Evolutionary conservation across 2,797 vertebrate genomes (phyloP).

Genomic region (Coregonus ussuriensis): DNA sequence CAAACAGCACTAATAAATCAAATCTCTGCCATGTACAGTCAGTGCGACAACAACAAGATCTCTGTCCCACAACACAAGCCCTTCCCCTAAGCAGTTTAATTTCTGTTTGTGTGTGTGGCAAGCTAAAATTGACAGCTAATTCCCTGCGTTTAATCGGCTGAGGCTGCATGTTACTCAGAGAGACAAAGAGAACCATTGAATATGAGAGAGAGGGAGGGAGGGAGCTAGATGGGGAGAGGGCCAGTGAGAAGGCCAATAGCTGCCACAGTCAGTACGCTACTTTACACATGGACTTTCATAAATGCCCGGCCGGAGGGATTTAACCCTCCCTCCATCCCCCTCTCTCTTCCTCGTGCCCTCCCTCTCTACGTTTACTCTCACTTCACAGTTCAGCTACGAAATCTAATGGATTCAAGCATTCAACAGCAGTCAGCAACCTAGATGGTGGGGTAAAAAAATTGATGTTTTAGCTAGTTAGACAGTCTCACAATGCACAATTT

Average conservation of each 20-base stretch:
- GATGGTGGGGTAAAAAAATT: neutral
- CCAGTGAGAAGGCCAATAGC: conserved; percentile 53
- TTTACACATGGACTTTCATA: conserved; percentile 14
- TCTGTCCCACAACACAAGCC: conserved; percentile 45
- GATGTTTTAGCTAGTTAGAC: neutral
- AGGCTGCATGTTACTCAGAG: conserved; percentile 70
- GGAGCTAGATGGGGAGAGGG: conserved; percentile 63
- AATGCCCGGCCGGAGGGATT: neutral
- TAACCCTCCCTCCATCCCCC: neutral
- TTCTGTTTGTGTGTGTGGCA: conserved; percentile 72
- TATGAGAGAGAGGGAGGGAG: neutral
- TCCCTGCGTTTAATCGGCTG: conserved; percentile 83
- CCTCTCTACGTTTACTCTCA: neutral
- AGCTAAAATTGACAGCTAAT: conserved; percentile 84
- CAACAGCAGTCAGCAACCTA: neutral
- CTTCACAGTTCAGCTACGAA: neutral
- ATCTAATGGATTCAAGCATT: neutral
- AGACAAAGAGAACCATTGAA: conserved; percentile 72
- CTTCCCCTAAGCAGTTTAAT: conserved; percentile 71
- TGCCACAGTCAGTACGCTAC: neutral
- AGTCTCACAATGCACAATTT: neutral
- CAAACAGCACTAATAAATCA: no score
- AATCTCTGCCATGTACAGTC: conserved; percentile 68
- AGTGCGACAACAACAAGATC: conserved; percentile 73
- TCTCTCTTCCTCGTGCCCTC: neutral